Percentiles rank a stretch among this genome's conserved stretches.
Evolutionary conservation across 2,113 vertebrate genomes (phyloP).

Genomic region (Phalacrocorax pelagicus): DNA sequence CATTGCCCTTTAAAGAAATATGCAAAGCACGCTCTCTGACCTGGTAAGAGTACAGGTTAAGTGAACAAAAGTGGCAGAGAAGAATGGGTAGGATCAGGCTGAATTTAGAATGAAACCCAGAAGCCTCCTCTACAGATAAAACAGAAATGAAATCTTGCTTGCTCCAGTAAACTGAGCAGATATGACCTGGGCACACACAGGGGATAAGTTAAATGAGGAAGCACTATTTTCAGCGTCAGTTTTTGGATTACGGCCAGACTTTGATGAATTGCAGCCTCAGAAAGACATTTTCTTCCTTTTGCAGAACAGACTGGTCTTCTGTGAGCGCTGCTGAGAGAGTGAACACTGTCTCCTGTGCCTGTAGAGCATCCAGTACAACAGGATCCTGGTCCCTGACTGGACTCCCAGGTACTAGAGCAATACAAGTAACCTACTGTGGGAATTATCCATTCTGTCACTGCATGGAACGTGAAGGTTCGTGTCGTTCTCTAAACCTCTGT

Average conservation of each 20-base stretch:
- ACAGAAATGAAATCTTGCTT: not conserved
- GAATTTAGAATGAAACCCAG: not conserved
- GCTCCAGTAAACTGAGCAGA: not conserved
- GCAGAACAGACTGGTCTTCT: not conserved
- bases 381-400: not conserved
- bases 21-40: not conserved
- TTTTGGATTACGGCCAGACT: not conserved
- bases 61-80: not conserved
- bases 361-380: not conserved
- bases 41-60: not conserved
- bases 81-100: not conserved
- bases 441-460: not conserved
- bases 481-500: not conserved
- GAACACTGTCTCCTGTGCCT: not conserved
- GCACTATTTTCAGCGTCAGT: not conserved
- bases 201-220: not conserved
- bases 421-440: rapidly evolving
- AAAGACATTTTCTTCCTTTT: not conserved
- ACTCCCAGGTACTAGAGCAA: not conserved
- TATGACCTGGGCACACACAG: not conserved
- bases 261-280: not conserved
- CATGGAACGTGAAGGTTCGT: not conserved
- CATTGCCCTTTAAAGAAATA: not conserved
- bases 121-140: not conserved
- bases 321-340: not conserved